Percentiles rank a stretch among this genome's conserved stretches.
phyloP scores from a whole-genome alignment of 2,888 invertebrate genomes.

The Drosophila birchii region DNA sequence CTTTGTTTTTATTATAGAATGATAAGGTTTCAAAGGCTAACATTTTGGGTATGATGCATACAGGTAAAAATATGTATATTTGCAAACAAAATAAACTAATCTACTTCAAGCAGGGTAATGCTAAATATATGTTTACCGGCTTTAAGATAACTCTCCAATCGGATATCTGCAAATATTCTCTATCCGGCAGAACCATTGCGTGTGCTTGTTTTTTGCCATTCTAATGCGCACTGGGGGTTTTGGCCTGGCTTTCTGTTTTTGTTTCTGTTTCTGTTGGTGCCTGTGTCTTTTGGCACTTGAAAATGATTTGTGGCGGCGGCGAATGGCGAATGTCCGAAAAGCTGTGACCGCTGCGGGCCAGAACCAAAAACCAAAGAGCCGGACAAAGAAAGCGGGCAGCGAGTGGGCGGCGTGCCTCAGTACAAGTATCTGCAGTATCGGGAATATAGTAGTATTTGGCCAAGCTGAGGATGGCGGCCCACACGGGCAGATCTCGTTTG shows the following conservation, averaged over 20 bases:
- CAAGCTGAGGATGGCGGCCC: constrained; percentile 53
- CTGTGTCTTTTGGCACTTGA: constrained; percentile 58
- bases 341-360: constrained; percentile 30
- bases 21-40: neutral
- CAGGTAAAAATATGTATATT: neutral
- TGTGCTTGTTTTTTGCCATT: constrained; percentile 46
- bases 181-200: constrained; percentile 53
- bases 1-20: neutral
- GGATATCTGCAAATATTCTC: constrained; percentile 25
- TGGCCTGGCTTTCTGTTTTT: constrained; percentile 34
- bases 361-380: constrained; percentile 12
- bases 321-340: constrained; percentile 59
- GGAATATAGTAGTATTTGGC: constrained; percentile 19
- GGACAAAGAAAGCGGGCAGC: constrained; percentile 39
- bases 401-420: constrained; percentile 30
- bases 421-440: constrained; percentile 14
- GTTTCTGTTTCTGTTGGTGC: constrained; percentile 26
- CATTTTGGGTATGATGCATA: neutral
- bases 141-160: neutral
- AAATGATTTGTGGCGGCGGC: constrained; percentile 77
- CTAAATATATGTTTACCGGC: neutral
- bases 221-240: constrained; percentile 60
- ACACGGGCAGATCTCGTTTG: constrained; percentile 75
- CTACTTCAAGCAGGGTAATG: neutral
- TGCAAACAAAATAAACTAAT: neutral